Base-by-base conservation (phyloP, 2,113 vertebrate genomes). In the Semicossyphus pulcher region DNA sequence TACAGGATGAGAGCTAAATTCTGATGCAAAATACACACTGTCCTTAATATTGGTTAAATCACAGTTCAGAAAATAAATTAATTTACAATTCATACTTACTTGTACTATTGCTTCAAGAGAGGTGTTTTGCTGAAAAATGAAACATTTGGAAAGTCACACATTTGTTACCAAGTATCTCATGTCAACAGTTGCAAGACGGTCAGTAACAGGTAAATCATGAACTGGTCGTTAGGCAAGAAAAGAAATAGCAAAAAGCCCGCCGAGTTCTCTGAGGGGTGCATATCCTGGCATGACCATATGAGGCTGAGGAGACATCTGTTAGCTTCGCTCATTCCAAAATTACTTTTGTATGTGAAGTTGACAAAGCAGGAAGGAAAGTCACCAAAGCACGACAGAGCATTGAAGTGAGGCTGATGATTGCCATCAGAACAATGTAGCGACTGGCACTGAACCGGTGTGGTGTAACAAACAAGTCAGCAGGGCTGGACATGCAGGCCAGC, bases 71-170 rank as follows among this genome's bases (percentile, higher is more conserved):
- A n/a, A 37, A 37, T 12, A 25, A 26, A 12, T 16, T n/a, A 41
- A 39, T 14, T n/a, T n/a, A n/a, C 1, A 51, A 77, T 72, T 12
- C 4, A 1, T 37, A 90, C 93, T 97, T 95, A 99, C 98, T 94
- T 97, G 96, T 84, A 99, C 98, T 94, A 99, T 99, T 93, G 96
- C 96, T 95, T 98, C 97, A 93, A 99, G 93, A 64, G 97, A 99
- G 52, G 98, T 96, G 90, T 99, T 99, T 96, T 98, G 98, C 98
- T 99, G 76, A 85, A 86, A 83, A 57, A 61, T 45, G 81, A 20
- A 51, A 0, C 47, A 10, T 23, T 65, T 2, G 4, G 3, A 62
- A 39, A 69, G 47, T 57, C 7, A 76, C 9, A 49, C 15, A 54
- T 47, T 44, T 37, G 49, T 54, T 12, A 11, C 11, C n/a, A 45